These are phyloP conservation scores for Pollachius pollachius DNA, from an alignment of 2,113 vertebrate species.

Conservation along the genomic window DNA sequence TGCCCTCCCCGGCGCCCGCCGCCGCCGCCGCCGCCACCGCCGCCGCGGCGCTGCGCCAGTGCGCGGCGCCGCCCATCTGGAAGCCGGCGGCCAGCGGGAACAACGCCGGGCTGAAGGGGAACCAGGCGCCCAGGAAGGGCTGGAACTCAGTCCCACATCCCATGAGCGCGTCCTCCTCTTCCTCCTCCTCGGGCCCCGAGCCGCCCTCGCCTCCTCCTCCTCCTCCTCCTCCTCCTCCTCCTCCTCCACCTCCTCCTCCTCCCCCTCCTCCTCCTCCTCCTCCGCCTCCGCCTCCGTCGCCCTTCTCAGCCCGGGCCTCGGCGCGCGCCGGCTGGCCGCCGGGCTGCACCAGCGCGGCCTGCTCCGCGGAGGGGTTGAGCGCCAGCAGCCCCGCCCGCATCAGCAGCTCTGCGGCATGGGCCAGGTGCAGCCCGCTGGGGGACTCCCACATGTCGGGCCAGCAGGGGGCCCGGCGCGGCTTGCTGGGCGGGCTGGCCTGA, in stretches of 20 bases:
- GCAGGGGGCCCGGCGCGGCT: slow-evolving; percentile 87
- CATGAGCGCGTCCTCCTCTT: slow-evolving; percentile 82
- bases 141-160: slow-evolving; percentile 93
- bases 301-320: slow-evolving; percentile 57
- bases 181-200: slow-evolving; percentile 77
- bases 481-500: slow-evolving; percentile 52
- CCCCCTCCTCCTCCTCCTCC: slow-evolving; percentile 80
- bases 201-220: slow-evolving; percentile 83
- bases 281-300: slow-evolving; percentile 78
- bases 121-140: slow-evolving; percentile 83
- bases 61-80: slow-evolving; percentile 86
- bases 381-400: slow-evolving; percentile 90
- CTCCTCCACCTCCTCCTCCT: slow-evolving; percentile 76
- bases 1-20: slow-evolving; percentile 78
- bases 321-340: slow-evolving; percentile 55
- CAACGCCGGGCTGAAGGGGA: slow-evolving; percentile 95
- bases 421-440: slow-evolving; percentile 92
- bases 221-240: slow-evolving; percentile 76
- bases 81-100: slow-evolving; percentile 93
- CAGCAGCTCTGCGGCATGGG: slow-evolving; percentile 93
- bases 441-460: slow-evolving; percentile 87
- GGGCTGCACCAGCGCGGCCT: slow-evolving; percentile 53
- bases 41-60: slow-evolving; percentile 65
- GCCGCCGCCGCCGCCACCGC: slow-evolving; percentile 73
- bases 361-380: slow-evolving; percentile 62